phyloP scores from a whole-genome alignment of 2,797 vertebrate genomes.

The Callimico goeldii region DNA sequence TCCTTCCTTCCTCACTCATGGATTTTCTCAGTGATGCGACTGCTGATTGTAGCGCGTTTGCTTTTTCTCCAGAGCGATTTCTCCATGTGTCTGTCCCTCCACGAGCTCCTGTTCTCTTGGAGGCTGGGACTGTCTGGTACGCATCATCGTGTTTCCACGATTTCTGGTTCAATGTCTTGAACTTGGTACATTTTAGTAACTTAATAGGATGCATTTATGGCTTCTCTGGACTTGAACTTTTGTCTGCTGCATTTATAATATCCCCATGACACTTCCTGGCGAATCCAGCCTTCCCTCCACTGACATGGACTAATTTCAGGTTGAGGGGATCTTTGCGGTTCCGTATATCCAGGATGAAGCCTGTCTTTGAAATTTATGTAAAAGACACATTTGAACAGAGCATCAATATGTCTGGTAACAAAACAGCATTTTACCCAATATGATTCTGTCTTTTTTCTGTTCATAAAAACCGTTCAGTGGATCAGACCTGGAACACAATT shows the following conservation, averaged over 20 bases:
- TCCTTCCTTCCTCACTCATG: accelerated
- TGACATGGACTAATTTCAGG: background rate
- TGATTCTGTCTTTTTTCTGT: background rate
- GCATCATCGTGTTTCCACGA: accelerated
- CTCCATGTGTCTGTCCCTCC: background rate
- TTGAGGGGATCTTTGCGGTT: accelerated
- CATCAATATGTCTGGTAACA: background rate
- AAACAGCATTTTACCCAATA: accelerated
- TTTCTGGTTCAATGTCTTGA: accelerated
- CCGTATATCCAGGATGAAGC: background rate
- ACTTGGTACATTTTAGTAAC: too few relatives aligned
- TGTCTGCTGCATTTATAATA: too few relatives aligned
- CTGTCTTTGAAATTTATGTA: background rate
- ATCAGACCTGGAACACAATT: background rate
- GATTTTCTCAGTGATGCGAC: accelerated
- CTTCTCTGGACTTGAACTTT: background rate
- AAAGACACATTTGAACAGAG: too few relatives aligned
- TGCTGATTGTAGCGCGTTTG: accelerated
- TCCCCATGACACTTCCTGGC: accelerated
- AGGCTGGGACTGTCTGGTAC: background rate
- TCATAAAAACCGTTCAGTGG: accelerated
- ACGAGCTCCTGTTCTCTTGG: accelerated
- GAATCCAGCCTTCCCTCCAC: background rate
- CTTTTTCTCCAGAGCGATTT: background rate
- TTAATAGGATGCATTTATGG: background rate